Base-by-base conservation (phyloP, 2,113 vertebrate species). In the Hippocampus mohnikei region DNA sequence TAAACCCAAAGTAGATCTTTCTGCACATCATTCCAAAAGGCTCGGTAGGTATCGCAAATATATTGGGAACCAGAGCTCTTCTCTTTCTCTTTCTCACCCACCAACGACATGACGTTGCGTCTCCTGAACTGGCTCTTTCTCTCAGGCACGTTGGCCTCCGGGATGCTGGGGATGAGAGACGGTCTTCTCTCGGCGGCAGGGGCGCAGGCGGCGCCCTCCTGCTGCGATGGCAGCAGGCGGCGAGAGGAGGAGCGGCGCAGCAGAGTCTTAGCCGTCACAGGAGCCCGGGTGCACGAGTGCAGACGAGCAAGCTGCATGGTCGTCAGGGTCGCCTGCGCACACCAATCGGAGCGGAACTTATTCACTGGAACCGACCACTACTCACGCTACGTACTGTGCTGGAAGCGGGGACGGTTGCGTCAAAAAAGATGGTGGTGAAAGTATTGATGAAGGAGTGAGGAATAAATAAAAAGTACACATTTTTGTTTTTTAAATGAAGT, bases 91-190 rank as follows among this genome's bases (percentile, higher is more conserved):
- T 37, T 8, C 10, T 41, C n/a, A 52, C 71, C 12, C 69, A 95
- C 95, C 93, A 93, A 70, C 48, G 95, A 95, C 88, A 93, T 81
- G 8, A 93, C 92, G 16, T 92, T 91, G 62, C 92, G 93, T 74
- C 89, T 93, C 86, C 93, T 92, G 76, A 96, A 93, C 71, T 75
- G 85, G 52, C 90, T 67, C 63, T 91, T 88, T 74, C 83, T 93
- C 73, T 93, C 94, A 56, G 89, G 90, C 2, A 88, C 85, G 0
- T 78, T 83, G 69, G 88, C 87, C 85, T 94, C 92, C 1, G 91
- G 92, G 69, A 93, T 89, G 15, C 92, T 90, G 59, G 88, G 77
- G 16, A 91, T 88, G 48, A 86, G 66, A 20, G 84, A 88, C 3
- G 79, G 9, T 15, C 79, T 81, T 20, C 86, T 62, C 71, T 91